Percentiles rank a stretch among this genome's conserved stretches.
Evolutionary conservation across 2,888 invertebrate species (phyloP).

Genomic region (Myathropa florea): DNA sequence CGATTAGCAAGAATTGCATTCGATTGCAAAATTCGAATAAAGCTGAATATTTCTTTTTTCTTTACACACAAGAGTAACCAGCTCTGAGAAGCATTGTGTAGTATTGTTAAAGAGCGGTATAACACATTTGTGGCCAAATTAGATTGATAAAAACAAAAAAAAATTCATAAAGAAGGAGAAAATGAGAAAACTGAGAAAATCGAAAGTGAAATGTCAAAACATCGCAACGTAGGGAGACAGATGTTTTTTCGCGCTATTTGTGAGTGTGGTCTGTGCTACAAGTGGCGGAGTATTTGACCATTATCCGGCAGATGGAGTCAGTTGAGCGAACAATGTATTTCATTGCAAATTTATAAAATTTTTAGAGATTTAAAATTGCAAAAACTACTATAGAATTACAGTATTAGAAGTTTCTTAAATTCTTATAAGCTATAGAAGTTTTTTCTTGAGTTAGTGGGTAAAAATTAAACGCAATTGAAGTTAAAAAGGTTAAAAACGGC

Average conservation of each 20-base stretch:
- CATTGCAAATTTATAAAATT: no score
- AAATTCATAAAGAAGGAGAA: background rate
- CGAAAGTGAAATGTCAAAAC: slow-evolving; percentile 55
- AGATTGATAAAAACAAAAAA: slow-evolving; percentile 26
- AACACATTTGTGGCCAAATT: slow-evolving; percentile 8
- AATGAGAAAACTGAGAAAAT: slow-evolving; percentile 11
- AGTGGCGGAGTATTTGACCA: background rate
- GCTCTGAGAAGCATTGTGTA: slow-evolving; percentile 28
- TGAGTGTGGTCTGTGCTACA: background rate
- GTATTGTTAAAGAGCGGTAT: slow-evolving; percentile 23
- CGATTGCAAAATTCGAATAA: slow-evolving; percentile 46
- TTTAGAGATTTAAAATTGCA: no score
- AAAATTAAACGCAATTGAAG: no score
- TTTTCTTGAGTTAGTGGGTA: no score
- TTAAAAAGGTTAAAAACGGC: no score
- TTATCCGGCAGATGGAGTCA: background rate
- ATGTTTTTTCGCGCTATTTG: background rate
- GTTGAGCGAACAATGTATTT: background rate
- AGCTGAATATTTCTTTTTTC: slow-evolving; percentile 39
- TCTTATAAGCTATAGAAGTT: no score
- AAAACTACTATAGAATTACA: no score
- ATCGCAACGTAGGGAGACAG: background rate
- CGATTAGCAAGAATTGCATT: slow-evolving; percentile 46
- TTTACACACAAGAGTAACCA: slow-evolving; percentile 30
- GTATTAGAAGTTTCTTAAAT: no score